Percentiles rank a stretch among this genome's conserved stretches.
Conservation (phyloP, 2,113 vertebrate species). For the Strigops habroptila region DNA sequence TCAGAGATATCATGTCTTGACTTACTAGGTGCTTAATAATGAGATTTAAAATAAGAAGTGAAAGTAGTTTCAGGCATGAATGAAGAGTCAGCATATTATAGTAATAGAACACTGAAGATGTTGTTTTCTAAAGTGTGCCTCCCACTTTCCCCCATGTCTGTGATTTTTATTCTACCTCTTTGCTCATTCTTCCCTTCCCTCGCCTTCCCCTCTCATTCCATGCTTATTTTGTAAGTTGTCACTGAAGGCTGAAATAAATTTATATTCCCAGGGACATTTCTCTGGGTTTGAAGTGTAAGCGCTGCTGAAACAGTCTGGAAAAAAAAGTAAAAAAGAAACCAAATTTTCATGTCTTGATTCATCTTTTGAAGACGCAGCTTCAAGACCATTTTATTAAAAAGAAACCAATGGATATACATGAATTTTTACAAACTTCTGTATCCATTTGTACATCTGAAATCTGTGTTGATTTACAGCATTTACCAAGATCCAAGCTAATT, state of each 20-base stretch:
- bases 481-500: neutral
- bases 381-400: neutral
- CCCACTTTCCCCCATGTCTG: accelerated
- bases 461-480: neutral
- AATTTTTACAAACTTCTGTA: neutral
- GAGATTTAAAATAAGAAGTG: neutral
- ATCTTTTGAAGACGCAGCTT: neutral
- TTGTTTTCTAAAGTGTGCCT: neutral
- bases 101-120: neutral
- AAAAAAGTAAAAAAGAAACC: neutral
- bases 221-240: neutral
- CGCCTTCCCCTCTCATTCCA: neutral
- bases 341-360: neutral
- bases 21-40: neutral
- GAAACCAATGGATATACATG: neutral
- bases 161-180: neutral
- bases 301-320: neutral
- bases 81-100: neutral
- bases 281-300: neutral
- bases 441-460: neutral
- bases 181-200: accelerated
- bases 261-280: neutral
- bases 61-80: neutral
- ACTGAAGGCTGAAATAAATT: neutral
- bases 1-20: neutral